Conservation (phyloP, 2,113 vertebrate species). For the Pandion haliaetus region DNA sequence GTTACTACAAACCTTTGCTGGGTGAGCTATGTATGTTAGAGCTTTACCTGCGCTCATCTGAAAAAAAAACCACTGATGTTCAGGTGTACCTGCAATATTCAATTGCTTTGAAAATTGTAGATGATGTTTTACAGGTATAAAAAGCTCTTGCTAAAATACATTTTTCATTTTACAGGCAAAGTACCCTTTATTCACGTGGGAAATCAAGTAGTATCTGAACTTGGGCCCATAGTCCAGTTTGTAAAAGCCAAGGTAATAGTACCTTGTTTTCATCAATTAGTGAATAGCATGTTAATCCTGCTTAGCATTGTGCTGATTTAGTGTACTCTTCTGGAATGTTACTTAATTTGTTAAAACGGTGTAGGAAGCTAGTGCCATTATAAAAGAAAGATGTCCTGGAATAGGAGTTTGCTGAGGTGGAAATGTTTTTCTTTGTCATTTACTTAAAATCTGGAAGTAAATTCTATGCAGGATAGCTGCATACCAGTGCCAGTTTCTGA, state of each 20-base stretch:
- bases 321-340: conserved; percentile 20
- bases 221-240: conserved; percentile 96
- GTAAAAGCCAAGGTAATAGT: conserved; percentile 91
- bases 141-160: conserved; percentile 2
- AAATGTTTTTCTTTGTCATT: background rate
- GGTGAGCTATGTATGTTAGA: background rate
- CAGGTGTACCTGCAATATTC: background rate
- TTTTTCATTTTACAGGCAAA: conserved; percentile 81
- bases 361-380: background rate
- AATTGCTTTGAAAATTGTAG: background rate
- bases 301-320: conserved; percentile 26
- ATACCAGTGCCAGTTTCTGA: background rate
- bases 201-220: conserved; percentile 96
- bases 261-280: conserved; percentile 37
- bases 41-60: background rate
- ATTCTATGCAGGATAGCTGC: background rate
- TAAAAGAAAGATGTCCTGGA: background rate
- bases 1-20: background rate
- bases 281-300: conserved; percentile 67
- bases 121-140: background rate
- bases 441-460: background rate
- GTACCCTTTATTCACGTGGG: conserved; percentile 94
- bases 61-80: background rate
- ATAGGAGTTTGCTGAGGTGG: background rate
- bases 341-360: background rate